Conservation (phyloP, 2,797 vertebrate genomes). For the Artibeus lituratus region DNA sequence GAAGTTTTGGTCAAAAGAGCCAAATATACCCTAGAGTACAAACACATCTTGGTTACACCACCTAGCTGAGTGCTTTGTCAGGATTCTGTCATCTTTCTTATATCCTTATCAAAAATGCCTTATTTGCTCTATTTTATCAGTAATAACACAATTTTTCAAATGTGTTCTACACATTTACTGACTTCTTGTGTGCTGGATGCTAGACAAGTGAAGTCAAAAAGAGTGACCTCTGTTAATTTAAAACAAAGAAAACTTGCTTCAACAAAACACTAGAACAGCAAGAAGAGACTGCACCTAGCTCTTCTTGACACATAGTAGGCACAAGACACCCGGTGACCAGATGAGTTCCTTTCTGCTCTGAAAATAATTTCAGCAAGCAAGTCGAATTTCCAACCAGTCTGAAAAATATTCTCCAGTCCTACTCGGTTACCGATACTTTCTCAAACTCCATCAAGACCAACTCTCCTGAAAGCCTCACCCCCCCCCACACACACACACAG, state of each 20-base stretch:
- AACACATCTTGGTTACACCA: background rate
- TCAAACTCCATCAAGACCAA: background rate
- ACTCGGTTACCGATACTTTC: background rate
- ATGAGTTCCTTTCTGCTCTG: background rate
- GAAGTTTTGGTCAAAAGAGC: background rate
- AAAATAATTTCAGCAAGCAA: background rate
- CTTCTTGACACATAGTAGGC: background rate
- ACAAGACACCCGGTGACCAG: background rate
- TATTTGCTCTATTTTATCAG: slow-evolving; percentile 5
- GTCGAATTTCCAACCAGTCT: background rate
- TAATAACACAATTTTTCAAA: background rate
- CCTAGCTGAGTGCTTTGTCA: background rate
- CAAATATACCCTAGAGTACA: background rate
- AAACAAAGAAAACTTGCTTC: slow-evolving; percentile 13
- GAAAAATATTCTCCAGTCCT: background rate
- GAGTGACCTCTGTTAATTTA: background rate
- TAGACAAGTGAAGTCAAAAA: background rate
- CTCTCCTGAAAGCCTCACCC: background rate
- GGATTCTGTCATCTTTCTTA: background rate
- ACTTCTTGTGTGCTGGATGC: background rate
- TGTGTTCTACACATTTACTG: background rate
- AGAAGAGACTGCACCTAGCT: background rate
- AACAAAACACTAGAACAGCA: background rate
- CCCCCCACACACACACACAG: background rate
- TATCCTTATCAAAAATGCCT: background rate